These are phyloP conservation scores for Sanderia malayensis DNA, from an alignment of 30 jellyfish, hydroid and myxozoan species.

Conservation along the genomic window DNA sequence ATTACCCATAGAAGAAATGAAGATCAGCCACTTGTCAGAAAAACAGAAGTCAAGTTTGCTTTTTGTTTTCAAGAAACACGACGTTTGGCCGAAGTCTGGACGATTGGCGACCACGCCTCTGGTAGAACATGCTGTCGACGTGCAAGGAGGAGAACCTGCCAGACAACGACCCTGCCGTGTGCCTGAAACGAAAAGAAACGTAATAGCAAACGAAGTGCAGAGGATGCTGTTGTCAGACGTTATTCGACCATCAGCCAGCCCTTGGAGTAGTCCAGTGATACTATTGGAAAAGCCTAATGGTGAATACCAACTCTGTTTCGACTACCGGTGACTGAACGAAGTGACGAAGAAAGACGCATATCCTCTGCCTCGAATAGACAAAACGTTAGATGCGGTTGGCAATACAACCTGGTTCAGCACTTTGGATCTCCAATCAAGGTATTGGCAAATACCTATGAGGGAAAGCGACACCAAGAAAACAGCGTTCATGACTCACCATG, in stretches of 20 bases:
- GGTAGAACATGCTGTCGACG: conserved; percentile 21
- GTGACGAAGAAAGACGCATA: no score
- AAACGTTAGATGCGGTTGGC: conserved; percentile 44
- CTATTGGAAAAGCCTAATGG: no score
- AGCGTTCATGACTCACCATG: no score
- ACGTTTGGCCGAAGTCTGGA: conserved; percentile 25
- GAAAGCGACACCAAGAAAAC: no score
- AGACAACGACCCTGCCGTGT: conserved; percentile 52
- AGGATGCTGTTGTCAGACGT: conserved; percentile 15
- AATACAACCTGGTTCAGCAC: no score
- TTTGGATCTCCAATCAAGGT: no score
- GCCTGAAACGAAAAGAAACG: conserved; percentile 22
- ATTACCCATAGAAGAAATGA: conserved; percentile 6
- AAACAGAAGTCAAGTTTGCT: neutral
- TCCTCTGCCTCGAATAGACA: no score
- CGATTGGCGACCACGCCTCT: no score
- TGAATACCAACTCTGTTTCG: no score
- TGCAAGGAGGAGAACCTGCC: conserved; percentile 24
- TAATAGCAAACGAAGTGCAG: conserved; percentile 17
- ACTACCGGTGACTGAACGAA: no score
- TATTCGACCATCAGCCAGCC: conserved; percentile 32
- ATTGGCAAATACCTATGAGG: no score
- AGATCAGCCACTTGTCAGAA: conserved; percentile 4
- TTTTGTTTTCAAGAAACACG: neutral
- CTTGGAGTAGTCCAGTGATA: conserved; percentile 27